phyloP scores from a whole-genome alignment of 1,140 invertebrate species.

The Aculops lycopersici region DNA sequence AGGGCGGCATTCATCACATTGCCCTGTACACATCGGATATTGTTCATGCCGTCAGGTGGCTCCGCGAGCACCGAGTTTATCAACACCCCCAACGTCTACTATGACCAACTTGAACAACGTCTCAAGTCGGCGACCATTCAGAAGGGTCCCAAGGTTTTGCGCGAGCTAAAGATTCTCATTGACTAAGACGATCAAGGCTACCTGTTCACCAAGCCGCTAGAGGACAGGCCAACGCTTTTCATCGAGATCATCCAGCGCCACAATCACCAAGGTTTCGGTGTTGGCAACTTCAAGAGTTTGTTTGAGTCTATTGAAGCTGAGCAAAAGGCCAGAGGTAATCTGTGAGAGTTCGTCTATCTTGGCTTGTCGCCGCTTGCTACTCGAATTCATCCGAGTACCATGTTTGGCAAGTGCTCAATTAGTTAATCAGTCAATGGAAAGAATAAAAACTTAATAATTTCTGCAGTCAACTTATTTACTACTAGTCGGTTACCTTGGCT shows the following conservation, averaged over 20 bases:
- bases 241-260: conserved; percentile 83
- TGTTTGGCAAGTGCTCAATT: too few species aligned
- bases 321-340: conserved; percentile 70
- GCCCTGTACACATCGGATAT: conserved; percentile 78
- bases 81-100: conserved; percentile 58
- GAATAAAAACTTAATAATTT: too few species aligned
- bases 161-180: conserved; percentile 69
- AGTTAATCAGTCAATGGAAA: too few species aligned
- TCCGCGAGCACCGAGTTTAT: conserved; percentile 54
- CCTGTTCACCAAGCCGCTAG: conserved; percentile 86
- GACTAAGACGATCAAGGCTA: conserved; percentile 96
- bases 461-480: too few species aligned
- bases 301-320: conserved; percentile 92
- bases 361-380: too few species aligned
- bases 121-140: conserved; percentile 46
- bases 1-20: conserved; percentile 88
- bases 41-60: conserved; percentile 35
- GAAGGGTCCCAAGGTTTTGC: conserved; percentile 43
- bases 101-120: conserved; percentile 42
- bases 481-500: too few species aligned
- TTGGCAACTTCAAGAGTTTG: conserved; percentile 91
- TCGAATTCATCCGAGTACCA: too few species aligned
- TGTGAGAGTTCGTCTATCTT: too few species aligned
- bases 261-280: conserved; percentile 89
- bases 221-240: conserved; percentile 86